A percentile compares a stretch with the other conserved stretches of the same genome.
phyloP scores from a whole-genome alignment of 2,797 vertebrate species.

The Halcyon smyrnensis region DNA sequence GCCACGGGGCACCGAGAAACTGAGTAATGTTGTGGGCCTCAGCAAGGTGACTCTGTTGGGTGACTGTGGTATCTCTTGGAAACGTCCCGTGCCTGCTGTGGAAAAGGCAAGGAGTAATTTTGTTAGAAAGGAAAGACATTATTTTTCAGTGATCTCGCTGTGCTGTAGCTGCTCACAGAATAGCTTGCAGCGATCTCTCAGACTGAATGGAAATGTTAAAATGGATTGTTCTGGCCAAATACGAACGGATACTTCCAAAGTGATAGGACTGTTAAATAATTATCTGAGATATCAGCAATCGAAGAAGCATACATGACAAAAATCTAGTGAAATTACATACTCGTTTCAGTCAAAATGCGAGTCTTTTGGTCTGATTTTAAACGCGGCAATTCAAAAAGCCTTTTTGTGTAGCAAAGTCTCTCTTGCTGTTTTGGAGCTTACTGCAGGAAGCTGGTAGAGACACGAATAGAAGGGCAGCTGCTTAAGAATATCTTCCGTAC shows the following conservation, averaged over 20 bases:
- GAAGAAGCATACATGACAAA: not conserved
- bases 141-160: not conserved
- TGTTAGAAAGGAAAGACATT: not conserved
- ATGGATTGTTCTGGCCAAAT: not conserved
- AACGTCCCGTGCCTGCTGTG: accelerated
- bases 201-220: not conserved
- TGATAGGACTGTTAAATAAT: not conserved
- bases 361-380: not conserved
- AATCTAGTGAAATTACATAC: not conserved
- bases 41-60: not conserved
- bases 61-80: not conserved
- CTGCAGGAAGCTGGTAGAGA: not conserved
- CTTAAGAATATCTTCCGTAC: not conserved
- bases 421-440: not conserved
- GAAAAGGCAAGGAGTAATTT: not conserved
- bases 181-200: accelerated
- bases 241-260: not conserved
- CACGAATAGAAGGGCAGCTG: not conserved
- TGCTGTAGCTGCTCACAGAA: not conserved
- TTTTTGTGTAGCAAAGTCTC: not conserved
- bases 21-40: not conserved
- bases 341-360: accelerated
- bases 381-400: not conserved
- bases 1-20: accelerated
- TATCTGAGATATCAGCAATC: not conserved